Evolutionary conservation across 2,113 vertebrate species (phyloP).

Genomic region (Leucopsar rothschildi): DNA sequence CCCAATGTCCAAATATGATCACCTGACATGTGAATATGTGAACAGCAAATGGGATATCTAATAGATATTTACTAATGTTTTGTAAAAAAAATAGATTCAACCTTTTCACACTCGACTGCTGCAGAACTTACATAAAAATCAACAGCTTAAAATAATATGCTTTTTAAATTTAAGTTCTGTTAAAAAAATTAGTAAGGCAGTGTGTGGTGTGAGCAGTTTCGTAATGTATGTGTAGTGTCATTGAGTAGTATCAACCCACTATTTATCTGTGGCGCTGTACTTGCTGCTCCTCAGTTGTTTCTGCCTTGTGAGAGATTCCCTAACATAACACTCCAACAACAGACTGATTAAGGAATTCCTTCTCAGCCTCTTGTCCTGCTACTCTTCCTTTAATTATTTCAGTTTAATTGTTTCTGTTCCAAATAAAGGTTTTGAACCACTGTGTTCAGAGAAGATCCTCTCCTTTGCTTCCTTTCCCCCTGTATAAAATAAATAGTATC

Average conservation of each 20-base stretch:
- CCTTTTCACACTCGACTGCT: background rate
- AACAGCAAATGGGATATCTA: background rate
- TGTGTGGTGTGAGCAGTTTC: background rate
- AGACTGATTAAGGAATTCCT: background rate
- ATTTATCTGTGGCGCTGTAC: background rate
- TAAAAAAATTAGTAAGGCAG: background rate
- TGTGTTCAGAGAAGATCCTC: background rate
- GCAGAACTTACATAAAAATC: background rate
- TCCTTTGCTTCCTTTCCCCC: background rate
- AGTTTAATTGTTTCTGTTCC: background rate
- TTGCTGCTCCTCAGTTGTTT: background rate
- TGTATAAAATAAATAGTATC: background rate
- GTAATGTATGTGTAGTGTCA: background rate
- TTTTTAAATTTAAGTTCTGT: background rate
- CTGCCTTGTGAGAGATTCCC: background rate
- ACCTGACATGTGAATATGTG: background rate
- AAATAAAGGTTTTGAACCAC: background rate
- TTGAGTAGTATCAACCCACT: background rate
- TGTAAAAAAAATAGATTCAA: background rate
- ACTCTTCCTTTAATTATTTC: background rate
- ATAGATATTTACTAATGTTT: background rate
- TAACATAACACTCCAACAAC: background rate
- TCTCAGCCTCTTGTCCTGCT: background rate
- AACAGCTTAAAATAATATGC: background rate
- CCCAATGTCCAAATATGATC: background rate